These are phyloP conservation scores for Gari tellinella DNA, from an alignment of 2,888 invertebrate genomes.

Conservation along the genomic window DNA sequence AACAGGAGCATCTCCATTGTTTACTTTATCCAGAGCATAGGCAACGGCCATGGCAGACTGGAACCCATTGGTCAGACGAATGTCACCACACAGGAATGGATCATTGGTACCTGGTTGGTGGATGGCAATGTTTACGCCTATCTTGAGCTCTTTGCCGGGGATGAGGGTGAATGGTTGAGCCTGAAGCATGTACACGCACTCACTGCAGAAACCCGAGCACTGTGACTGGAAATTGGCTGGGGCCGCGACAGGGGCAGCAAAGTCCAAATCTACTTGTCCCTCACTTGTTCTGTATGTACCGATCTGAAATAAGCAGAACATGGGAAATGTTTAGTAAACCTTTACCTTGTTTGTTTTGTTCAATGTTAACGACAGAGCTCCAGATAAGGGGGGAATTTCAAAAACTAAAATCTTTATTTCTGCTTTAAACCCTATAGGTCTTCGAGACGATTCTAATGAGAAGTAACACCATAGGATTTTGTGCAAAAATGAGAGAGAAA, in stretches of 20 bases:
- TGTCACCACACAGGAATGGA: slow-evolving; percentile 70
- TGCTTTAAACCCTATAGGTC: too few species aligned
- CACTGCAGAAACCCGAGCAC: slow-evolving; percentile 67
- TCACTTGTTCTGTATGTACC: slow-evolving; percentile 59
- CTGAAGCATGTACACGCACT: slow-evolving; percentile 73
- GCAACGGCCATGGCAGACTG: slow-evolving; percentile 72
- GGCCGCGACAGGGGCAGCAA: slow-evolving; percentile 23
- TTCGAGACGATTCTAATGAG: too few species aligned
- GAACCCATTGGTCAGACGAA: slow-evolving; percentile 67
- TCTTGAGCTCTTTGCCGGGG: slow-evolving; percentile 67
- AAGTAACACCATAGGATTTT: too few species aligned
- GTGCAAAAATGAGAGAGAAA: too few species aligned
- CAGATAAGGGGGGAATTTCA: too few species aligned
- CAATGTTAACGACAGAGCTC: too few species aligned
- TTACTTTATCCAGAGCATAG: slow-evolving; percentile 72
- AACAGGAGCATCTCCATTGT: slow-evolving; percentile 66
- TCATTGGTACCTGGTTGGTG: slow-evolving; percentile 57
- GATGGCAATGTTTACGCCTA: slow-evolving; percentile 74
- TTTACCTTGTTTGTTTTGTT: too few species aligned
- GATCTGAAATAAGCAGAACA: slow-evolving; percentile 59
- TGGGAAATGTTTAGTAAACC: too few species aligned
- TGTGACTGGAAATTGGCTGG: slow-evolving; percentile 39
- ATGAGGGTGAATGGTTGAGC: slow-evolving; percentile 57
- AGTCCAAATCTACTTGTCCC: slow-evolving; percentile 35
- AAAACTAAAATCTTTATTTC: too few species aligned